Percentiles rank a stretch among this genome's conserved stretches.
phyloP scores from a whole-genome alignment of 2,113 vertebrate species.

The Drymodes brunneopygia region DNA sequence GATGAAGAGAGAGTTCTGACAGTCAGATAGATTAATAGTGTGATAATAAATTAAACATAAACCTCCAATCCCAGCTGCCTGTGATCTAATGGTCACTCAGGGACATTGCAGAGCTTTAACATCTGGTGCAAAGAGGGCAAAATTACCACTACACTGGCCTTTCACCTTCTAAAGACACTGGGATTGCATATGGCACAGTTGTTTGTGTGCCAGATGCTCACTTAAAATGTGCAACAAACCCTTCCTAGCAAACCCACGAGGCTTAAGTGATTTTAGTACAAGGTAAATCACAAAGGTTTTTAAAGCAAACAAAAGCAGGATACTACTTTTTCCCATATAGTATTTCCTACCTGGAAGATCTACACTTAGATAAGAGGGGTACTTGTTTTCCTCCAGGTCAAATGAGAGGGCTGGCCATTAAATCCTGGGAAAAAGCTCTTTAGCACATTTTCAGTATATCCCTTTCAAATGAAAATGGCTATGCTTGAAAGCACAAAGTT shows the following conservation, averaged over 20 bases:
- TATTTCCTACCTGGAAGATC: neutral
- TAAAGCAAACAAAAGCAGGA: neutral
- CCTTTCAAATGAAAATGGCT: constrained; percentile 63
- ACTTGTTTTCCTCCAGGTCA: neutral
- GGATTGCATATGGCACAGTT: constrained; percentile 14
- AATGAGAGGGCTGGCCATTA: neutral
- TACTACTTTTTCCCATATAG: neutral
- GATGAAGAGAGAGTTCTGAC: constrained; percentile 15
- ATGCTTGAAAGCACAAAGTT: constrained; percentile 62
- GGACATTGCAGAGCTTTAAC: constrained; percentile 51
- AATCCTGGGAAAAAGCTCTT: constrained; percentile 9
- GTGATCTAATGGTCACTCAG: constrained; percentile 57
- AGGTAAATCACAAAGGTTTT: neutral
- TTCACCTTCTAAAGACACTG: constrained; percentile 46
- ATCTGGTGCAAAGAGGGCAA: constrained; percentile 62
- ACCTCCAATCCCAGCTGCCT: constrained; percentile 29
- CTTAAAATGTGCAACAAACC: neutral
- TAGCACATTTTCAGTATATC: neutral
- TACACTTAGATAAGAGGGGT: neutral
- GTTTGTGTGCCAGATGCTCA: neutral
- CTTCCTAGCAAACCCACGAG: neutral
- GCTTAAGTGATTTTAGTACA: neutral
- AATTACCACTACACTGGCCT: constrained; percentile 58
- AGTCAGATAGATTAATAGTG: constrained; percentile 35
- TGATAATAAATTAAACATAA: constrained; percentile 66